Evolutionary conservation across 1,140 invertebrate species (phyloP).

Genomic region (Anastrepha obliqua): DNA sequence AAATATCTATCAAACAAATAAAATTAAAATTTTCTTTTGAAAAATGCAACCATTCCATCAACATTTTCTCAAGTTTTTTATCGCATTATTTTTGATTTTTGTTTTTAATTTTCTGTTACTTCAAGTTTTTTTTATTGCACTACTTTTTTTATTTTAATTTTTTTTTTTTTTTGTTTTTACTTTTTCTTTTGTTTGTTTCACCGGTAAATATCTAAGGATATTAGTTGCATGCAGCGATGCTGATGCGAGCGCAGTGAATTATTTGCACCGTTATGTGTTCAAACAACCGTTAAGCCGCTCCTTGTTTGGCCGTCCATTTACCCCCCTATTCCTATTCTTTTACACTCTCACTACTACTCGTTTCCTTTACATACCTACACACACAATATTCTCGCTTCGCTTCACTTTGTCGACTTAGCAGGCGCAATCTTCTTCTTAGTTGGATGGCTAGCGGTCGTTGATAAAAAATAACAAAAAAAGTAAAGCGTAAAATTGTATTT

Average conservation of each 20-base stretch:
- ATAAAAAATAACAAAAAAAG: constrained; percentile 19
- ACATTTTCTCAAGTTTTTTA: no score
- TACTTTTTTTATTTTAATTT: no score
- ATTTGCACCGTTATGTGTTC: constrained; percentile 43
- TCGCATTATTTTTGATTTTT: no score
- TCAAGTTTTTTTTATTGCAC: no score
- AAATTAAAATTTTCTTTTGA: no score
- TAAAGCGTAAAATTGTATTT: constrained; percentile 47
- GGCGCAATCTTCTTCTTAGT: not conserved
- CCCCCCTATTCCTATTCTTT: not conserved
- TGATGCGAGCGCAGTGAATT: not conserved
- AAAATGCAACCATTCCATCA: no score
- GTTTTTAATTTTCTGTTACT: no score
- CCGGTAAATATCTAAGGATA: not conserved
- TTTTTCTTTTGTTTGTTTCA: not conserved
- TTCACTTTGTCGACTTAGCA: not conserved
- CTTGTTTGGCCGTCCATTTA: not conserved
- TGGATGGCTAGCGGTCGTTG: not conserved
- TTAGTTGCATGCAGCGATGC: not conserved
- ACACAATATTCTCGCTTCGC: not conserved
- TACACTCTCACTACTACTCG: not conserved
- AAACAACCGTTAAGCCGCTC: constrained; percentile 40
- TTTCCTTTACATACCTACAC: no score
- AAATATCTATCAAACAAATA: no score
- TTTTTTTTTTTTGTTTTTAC: not conserved